Percentiles rank a stretch among this genome's conserved stretches.
phyloP scores from a whole-genome alignment of 2,113 vertebrate species.

The Peromyscus leucopus region DNA sequence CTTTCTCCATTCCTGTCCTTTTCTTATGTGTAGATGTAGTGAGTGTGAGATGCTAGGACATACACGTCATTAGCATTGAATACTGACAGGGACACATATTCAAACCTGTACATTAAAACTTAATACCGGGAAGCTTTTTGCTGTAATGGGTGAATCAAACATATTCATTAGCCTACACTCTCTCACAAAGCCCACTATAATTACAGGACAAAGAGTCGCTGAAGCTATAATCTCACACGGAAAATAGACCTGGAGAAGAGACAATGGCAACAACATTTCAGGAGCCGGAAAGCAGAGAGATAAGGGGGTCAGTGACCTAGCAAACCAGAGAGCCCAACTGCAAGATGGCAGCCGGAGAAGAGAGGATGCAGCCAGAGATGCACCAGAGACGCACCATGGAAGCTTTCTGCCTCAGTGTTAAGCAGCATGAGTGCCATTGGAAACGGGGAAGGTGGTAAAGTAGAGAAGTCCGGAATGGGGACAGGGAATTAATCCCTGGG shows the following conservation, averaged over 20 bases:
- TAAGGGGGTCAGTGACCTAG: not conserved
- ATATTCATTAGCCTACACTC: not conserved
- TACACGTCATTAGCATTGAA: not conserved
- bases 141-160: not conserved
- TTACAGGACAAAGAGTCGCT: not conserved
- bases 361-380: not conserved
- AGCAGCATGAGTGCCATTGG: not conserved
- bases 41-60: not conserved
- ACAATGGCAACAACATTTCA: not conserved
- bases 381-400: fast-evolving
- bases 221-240: constrained; percentile 4
- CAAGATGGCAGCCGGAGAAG: not conserved
- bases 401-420: not conserved
- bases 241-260: not conserved
- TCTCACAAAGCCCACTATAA: not conserved
- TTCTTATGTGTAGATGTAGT: not conserved
- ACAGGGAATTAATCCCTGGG: not conserved
- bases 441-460: not conserved
- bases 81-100: too few species aligned
- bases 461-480: not conserved
- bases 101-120: not conserved
- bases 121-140: not conserved
- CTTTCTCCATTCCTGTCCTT: not conserved
- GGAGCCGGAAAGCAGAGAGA: not conserved
- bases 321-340: not conserved